Evolutionary conservation across 2,888 invertebrate species (phyloP).

Genomic region (Camptogramma bilineatum): DNA sequence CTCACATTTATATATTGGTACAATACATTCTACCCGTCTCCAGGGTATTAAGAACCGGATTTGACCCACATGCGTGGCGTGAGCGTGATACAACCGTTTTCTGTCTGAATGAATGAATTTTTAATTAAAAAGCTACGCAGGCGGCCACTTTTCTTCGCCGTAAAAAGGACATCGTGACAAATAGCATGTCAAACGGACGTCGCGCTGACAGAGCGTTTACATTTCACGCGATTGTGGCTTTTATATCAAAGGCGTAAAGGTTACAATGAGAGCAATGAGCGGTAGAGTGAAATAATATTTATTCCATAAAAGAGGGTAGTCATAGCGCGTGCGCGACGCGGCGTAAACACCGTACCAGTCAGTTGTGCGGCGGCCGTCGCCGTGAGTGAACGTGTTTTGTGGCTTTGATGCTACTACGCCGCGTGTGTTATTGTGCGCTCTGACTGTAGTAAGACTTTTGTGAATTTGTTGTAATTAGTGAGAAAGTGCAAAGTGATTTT

Average conservation of each 20-base stretch:
- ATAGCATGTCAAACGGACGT: constrained; percentile 32
- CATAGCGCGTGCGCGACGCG: constrained; percentile 67
- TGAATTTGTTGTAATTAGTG: constrained; percentile 50
- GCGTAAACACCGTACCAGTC: constrained; percentile 72
- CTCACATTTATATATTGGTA: neutral
- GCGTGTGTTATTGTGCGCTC: constrained; percentile 68
- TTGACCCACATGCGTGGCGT: constrained; percentile 32
- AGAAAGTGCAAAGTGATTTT: constrained; percentile 55
- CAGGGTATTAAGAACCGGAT: constrained; percentile 26
- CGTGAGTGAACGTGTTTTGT: constrained; percentile 50
- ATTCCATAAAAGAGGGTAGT: constrained; percentile 60
- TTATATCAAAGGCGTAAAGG: constrained; percentile 45
- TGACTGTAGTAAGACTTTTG: constrained; percentile 49
- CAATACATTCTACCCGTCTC: constrained; percentile 14
- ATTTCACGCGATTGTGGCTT: constrained; percentile 36
- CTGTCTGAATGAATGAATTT: constrained; percentile 39
- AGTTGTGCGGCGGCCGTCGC: constrained; percentile 66
- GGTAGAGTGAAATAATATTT: constrained; percentile 40
- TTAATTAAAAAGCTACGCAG: constrained; percentile 40
- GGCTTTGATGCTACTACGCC: constrained; percentile 46
- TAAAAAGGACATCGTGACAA: constrained; percentile 41
- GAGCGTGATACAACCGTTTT: constrained; percentile 22
- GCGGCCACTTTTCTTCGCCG: constrained; percentile 37
- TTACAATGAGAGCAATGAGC: constrained; percentile 39
- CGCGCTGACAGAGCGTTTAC: constrained; percentile 16